Evolutionary conservation across 2,888 invertebrate species (phyloP), one percentile per base, ranked within the genome.

Genomic region (Lepidochrysops patricia): DNA sequence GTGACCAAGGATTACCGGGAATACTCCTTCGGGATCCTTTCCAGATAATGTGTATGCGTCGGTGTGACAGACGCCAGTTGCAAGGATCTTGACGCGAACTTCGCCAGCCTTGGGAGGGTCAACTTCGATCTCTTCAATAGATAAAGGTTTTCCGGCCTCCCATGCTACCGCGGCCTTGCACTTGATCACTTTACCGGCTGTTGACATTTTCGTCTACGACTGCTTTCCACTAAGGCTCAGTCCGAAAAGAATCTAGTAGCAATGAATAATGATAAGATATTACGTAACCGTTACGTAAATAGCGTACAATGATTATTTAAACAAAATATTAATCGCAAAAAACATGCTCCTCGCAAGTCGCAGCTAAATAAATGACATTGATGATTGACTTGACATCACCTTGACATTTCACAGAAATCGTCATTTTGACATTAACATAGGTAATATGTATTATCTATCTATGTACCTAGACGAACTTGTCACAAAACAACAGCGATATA

Each of bases 141-240:
- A 91, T 26, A 99, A 89, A 5, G 97, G 96, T 74, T 96, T 92
- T 68, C 97, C 97, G 58, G 97, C 93, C 71, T 93, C 95, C 99
- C 99, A 99, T 3, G 99, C 98, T 15, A 99, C 97, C 1, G 98
- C 99, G 23, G 99, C 99, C 75, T 92, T 92, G 81, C 99, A 99
- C 72, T 92, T 94, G 68, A 99, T 98, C 54, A 93, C 91, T 94
- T 95, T 79, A 35, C 84, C 85, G 66, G 75, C 79, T 62, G 88
- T 89, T 60, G 86, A 80, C 86, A 87, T 88, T 67, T 64, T 79
- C 6, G 6, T n/a, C 1, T 48, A 43, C 60, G 57, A 52, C 65
- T 59, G 58, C 34, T 54, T 54, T 66, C 62, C 60, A 64, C 65
- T 58, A 67, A 68, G 67, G 69, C 69, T 68, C 70, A 68, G 63